Percentiles rank a stretch among this genome's conserved stretches.
Conservation (phyloP, 2,797 vertebrate species). For the Poliocrania exsul region DNA sequence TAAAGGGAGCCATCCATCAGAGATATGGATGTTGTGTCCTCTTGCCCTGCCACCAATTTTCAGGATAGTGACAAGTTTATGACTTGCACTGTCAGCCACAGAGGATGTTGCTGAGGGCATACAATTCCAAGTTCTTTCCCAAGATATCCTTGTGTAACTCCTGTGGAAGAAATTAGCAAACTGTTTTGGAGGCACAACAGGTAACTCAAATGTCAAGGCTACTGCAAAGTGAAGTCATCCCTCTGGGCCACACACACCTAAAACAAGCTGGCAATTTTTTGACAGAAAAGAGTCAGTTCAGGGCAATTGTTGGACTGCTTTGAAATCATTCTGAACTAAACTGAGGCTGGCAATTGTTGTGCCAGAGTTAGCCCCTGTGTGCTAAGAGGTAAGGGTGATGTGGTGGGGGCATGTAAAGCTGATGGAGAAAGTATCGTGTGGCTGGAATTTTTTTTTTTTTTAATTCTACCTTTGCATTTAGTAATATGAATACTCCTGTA, state of each 20-base stretch:
- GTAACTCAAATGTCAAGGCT: background rate
- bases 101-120: background rate
- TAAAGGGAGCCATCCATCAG: slow-evolving; percentile 24
- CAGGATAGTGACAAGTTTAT: slow-evolving; percentile 41
- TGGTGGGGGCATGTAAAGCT: background rate
- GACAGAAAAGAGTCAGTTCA: background rate
- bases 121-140: background rate
- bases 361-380: background rate
- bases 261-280: background rate
- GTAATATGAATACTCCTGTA: too few relatives aligned
- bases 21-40: slow-evolving; percentile 3
- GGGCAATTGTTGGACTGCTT: background rate
- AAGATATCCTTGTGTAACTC: background rate
- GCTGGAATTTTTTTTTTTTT: background rate
- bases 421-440: rapidly evolving
- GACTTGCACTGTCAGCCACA: background rate
- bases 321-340: background rate
- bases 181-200: background rate
- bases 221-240: background rate
- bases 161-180: background rate
- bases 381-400: background rate
- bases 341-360: background rate
- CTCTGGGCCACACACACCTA: rapidly evolving
- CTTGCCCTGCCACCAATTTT: slow-evolving; percentile 19
- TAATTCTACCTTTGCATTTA: background rate